Conservation (phyloP, 2,888 invertebrate genomes). For the Fragum whitleyi region DNA sequence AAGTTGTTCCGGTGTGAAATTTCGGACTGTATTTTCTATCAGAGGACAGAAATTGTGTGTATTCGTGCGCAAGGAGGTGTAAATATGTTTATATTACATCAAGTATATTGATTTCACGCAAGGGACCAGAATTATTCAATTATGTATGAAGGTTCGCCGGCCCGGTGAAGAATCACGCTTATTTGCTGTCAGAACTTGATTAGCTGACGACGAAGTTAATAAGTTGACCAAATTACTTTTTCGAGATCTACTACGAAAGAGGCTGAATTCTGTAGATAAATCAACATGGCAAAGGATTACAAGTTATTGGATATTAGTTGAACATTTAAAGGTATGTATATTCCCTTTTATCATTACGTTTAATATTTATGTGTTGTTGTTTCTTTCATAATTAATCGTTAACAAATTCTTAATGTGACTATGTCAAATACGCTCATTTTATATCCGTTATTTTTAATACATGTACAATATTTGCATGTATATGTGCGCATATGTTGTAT, state of each 20-base stretch:
- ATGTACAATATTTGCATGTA: too few species aligned
- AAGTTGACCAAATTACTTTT: neutral
- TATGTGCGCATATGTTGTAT: too few species aligned
- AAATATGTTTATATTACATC: slow-evolving; percentile 11
- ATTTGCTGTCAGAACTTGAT: neutral
- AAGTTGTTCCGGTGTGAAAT: slow-evolving; percentile 8
- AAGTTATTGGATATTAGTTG: neutral
- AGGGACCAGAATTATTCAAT: slow-evolving; percentile 12
- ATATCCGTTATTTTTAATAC: too few species aligned
- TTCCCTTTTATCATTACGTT: too few species aligned
- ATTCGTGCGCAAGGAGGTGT: slow-evolving; percentile 18
- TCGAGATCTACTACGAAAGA: neutral
- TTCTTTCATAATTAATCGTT: too few species aligned
- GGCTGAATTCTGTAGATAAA: too few species aligned
- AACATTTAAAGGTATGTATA: neutral
- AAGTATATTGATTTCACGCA: slow-evolving; percentile 21
- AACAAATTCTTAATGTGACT: too few species aligned
- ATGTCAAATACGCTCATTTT: too few species aligned
- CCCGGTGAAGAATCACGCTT: neutral
- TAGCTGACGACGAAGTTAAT: neutral
- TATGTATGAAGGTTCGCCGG: slow-evolving; percentile 1
- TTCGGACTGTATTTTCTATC: slow-evolving; percentile 4
- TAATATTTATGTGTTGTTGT: too few species aligned
- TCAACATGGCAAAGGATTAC: too few species aligned
- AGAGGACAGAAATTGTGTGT: slow-evolving; percentile 15